These are phyloP conservation scores for Rhagophthalmus giganteus DNA, from an alignment of 2,888 invertebrate genomes.

Conservation along the genomic window DNA sequence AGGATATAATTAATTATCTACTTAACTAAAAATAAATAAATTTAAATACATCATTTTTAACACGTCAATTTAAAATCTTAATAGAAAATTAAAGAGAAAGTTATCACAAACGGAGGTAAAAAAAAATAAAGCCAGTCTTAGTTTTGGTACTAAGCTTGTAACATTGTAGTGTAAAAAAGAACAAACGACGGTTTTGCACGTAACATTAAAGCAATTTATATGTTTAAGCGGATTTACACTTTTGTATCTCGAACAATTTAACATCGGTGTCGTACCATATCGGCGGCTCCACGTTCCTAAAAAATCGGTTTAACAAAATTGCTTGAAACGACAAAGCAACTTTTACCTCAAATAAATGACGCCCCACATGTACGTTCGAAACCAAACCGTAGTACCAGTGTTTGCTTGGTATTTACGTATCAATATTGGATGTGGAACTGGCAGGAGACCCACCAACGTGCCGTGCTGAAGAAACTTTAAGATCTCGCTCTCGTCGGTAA, in stretches of 20 bases:
- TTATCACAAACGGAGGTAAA: neutral
- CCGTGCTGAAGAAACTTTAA: conserved; percentile 98
- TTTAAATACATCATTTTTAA: no score
- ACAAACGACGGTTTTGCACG: neutral
- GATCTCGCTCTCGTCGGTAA: conserved; percentile 99
- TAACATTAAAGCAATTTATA: neutral
- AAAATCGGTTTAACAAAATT: conserved; percentile 41
- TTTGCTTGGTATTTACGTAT: conserved; percentile 99
- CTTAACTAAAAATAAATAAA: no score
- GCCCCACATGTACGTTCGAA: conserved; percentile 99
- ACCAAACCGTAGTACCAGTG: conserved; percentile 98
- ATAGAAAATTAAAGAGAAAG: neutral
- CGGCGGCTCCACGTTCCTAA: conserved; percentile 95
- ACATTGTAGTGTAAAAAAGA: neutral
- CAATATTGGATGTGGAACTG: conserved; percentile 98
- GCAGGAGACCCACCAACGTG: conserved; percentile 93
- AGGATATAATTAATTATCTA: no score
- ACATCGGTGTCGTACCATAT: conserved; percentile 99
- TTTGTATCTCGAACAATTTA: conserved; percentile 97
- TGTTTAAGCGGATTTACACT: conserved; percentile 66
- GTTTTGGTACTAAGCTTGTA: neutral
- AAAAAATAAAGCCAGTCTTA: neutral
- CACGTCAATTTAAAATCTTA: no score
- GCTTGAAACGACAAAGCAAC: neutral
- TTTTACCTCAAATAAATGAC: conserved; percentile 91